Conservation (phyloP, 2,888 invertebrate species). For the Caenorhabditis japonica region DNA sequence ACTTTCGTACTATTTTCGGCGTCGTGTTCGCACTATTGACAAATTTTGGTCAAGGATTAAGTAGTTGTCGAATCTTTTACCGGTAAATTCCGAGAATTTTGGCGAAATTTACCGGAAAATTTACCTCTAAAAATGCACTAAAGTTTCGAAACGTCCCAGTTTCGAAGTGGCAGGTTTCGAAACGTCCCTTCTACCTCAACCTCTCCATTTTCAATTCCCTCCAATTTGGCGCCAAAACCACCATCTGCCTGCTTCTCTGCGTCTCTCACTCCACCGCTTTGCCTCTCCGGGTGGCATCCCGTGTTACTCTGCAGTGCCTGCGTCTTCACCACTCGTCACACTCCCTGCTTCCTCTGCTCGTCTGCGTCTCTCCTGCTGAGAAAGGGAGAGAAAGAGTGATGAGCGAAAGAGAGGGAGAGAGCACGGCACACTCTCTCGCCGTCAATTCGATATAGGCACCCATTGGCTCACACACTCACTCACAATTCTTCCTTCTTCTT, state of each 20-base stretch:
- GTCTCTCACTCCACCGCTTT: background rate
- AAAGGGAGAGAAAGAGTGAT: conserved; percentile 2
- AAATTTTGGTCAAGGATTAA: too few relatives aligned
- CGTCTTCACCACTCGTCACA: conserved; percentile 8
- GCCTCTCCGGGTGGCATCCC: conserved; percentile 24
- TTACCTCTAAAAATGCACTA: too few relatives aligned
- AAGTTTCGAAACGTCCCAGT: too few relatives aligned
- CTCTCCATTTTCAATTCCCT: too few relatives aligned
- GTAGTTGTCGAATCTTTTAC: too few relatives aligned
- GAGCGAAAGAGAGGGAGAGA: conserved; percentile 1
- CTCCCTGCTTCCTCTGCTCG: background rate
- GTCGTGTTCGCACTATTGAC: too few relatives aligned
- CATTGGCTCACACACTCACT: conserved; percentile 7
- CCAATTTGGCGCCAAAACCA: background rate
- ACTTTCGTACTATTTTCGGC: too few relatives aligned
- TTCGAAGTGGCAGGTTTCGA: too few relatives aligned
- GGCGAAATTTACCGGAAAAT: too few relatives aligned
- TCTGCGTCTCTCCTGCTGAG: conserved; percentile 22
- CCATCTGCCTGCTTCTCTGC: too few relatives aligned
- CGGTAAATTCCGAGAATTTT: too few relatives aligned
- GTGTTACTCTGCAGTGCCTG: conserved; percentile 24
- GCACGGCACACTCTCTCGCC: conserved; percentile 1
- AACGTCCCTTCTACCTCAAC: background rate
- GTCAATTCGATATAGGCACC: conserved; percentile 47
- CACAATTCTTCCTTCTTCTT: conserved; percentile 31